A percentile compares a stretch with the other conserved stretches of the same genome.
These are phyloP conservation scores for Cottoperca gobio DNA, from an alignment of 2,797 vertebrate genomes.

Conservation along the genomic window DNA sequence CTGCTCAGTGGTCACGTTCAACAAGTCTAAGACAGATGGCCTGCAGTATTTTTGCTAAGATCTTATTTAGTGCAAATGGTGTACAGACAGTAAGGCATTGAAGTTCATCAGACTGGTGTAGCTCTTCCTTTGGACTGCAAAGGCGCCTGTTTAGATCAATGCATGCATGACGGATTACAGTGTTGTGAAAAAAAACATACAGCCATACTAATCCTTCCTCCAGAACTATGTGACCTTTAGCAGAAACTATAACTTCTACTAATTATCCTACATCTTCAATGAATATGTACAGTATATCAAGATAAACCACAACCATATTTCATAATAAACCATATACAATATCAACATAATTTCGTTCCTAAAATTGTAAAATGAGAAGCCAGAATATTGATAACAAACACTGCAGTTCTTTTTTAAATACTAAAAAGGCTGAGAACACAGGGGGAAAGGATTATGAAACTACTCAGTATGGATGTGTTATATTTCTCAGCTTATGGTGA, in stretches of 20 bases:
- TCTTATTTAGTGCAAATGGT: neutral
- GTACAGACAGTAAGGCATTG: neutral
- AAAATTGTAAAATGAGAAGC: slow-evolving; percentile 15
- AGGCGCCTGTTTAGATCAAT: slow-evolving; percentile 45
- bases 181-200: slow-evolving; percentile 74
- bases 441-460: slow-evolving; percentile 53
- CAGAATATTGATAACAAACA: slow-evolving; percentile 16
- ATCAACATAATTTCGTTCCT: neutral
- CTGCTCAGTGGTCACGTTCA: slow-evolving; percentile 4
- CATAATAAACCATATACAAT: neutral
- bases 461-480: slow-evolving; percentile 63
- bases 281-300: neutral
- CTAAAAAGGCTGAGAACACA: slow-evolving; percentile 40
- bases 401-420: slow-evolving; percentile 40
- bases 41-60: neutral
- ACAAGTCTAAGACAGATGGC: slow-evolving; percentile 22
- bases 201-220: slow-evolving; percentile 59
- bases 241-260: slow-evolving; percentile 30
- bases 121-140: slow-evolving; percentile 13
- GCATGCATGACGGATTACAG: slow-evolving; percentile 58
- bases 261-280: neutral
- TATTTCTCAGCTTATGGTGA: slow-evolving; percentile 76
- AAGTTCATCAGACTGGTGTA: neutral
- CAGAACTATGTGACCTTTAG: slow-evolving; percentile 60
- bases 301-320: neutral